Conservation (phyloP, 1,140 invertebrate genomes). For the Dendrolimus kikuchii region DNA sequence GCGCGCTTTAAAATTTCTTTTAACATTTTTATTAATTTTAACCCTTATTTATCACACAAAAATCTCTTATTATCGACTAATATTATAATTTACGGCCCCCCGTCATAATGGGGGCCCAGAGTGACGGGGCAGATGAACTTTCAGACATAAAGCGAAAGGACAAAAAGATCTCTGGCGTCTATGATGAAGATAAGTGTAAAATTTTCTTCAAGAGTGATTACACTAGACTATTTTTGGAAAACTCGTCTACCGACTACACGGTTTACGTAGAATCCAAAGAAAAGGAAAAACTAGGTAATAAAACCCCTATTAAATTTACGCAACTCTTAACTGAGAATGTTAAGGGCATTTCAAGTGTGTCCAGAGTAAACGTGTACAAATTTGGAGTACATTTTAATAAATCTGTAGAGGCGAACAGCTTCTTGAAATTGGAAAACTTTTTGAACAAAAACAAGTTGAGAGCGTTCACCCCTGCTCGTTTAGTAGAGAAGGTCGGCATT, state of each 20-base stretch:
- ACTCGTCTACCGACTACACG: slow-evolving; percentile 4
- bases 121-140: too few relatives aligned
- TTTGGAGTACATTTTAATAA: slow-evolving; percentile 5
- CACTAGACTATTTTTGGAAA: slow-evolving; percentile 13
- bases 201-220: too few relatives aligned
- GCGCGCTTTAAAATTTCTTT: background rate
- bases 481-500: slow-evolving; percentile 9
- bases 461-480: slow-evolving; percentile 11
- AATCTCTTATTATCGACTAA: too few relatives aligned
- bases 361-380: slow-evolving; percentile 2
- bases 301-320: slow-evolving; percentile 12
- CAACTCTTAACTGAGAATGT: slow-evolving; percentile 2
- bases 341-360: slow-evolving; percentile 2
- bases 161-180: too few relatives aligned
- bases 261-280: slow-evolving; percentile 12
- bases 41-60: too few relatives aligned
- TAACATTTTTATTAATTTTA: too few relatives aligned
- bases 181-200: too few relatives aligned
- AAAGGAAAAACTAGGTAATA: slow-evolving; percentile 15
- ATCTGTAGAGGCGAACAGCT: slow-evolving; percentile 11
- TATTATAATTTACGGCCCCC: too few relatives aligned
- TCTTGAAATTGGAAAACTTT: slow-evolving; percentile 11
- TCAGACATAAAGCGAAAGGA: too few relatives aligned
- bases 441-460: slow-evolving; percentile 10
- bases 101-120: too few relatives aligned